Conservation (phyloP, 2,888 invertebrate genomes). For the Eumerus sabulonum region DNA sequence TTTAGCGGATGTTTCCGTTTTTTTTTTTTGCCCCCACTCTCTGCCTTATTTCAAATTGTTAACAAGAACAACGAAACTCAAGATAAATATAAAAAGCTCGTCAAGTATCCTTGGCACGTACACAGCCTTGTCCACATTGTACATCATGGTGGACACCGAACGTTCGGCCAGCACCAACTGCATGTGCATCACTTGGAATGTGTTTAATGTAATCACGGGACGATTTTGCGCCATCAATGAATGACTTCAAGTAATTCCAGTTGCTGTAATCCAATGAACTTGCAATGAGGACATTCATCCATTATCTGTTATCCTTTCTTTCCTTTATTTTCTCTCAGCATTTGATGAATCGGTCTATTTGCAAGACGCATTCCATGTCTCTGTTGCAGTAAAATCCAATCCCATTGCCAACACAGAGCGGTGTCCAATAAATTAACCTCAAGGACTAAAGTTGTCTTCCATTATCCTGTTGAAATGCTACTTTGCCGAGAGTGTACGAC, state of each 20-base stretch:
- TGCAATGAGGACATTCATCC: slow-evolving; percentile 44
- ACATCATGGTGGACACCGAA: not conserved
- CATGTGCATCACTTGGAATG: slow-evolving; percentile 11
- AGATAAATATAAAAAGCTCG: slow-evolving; percentile 18
- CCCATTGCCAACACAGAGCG: slow-evolving; percentile 3
- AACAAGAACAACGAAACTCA: slow-evolving; percentile 27
- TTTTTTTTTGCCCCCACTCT: slow-evolving; percentile 15
- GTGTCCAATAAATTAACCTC: slow-evolving; percentile 65
- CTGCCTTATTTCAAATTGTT: slow-evolving; percentile 38
- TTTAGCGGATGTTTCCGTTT: slow-evolving; percentile 12
- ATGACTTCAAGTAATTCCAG: slow-evolving; percentile 51
- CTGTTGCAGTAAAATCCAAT: slow-evolving; percentile 25
- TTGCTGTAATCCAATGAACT: slow-evolving; percentile 50
- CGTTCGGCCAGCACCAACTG: too few relatives aligned
- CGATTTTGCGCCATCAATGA: slow-evolving; percentile 49
- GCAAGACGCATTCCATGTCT: slow-evolving; percentile 43
- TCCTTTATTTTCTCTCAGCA: not conserved
- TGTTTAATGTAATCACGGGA: slow-evolving; percentile 59
- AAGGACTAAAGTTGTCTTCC: slow-evolving; percentile 59
- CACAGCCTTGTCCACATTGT: slow-evolving; percentile 42
- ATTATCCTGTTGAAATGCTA: slow-evolving; percentile 61
- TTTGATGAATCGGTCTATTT: slow-evolving; percentile 65
- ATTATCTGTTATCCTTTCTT: slow-evolving; percentile 50
- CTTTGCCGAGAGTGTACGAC: slow-evolving; percentile 50
- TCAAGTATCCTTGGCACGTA: slow-evolving; percentile 63